Conservation (phyloP, 2,888 invertebrate genomes). For the Mesorhabditis sp. region DNA sequence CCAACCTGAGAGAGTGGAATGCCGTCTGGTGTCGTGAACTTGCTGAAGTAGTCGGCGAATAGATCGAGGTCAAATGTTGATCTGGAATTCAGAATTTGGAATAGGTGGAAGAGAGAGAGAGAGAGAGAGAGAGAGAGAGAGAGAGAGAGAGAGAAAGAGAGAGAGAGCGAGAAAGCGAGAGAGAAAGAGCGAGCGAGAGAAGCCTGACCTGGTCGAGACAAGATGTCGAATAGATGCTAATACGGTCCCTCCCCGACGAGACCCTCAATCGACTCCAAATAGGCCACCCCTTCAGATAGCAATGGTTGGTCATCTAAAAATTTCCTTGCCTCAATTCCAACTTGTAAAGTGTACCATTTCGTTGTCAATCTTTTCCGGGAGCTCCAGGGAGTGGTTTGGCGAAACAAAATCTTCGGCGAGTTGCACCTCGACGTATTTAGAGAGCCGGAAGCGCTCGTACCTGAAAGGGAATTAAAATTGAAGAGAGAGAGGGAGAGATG, state of each 20-base stretch:
- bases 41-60: background rate
- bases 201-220: background rate
- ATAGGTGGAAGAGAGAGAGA: background rate
- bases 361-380: conserved; percentile 31
- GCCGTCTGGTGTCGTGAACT: background rate
- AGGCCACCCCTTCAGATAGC: conserved; percentile 49
- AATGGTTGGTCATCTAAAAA: conserved; percentile 45
- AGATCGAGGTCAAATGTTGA: background rate
- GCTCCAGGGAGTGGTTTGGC: conserved; percentile 34
- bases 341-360: conserved; percentile 21
- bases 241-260: conserved; percentile 43
- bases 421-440: conserved; percentile 51
- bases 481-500: background rate
- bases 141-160: background rate
- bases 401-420: conserved; percentile 50
- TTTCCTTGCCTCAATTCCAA: background rate
- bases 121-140: background rate
- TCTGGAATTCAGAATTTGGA: background rate
- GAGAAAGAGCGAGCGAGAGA: background rate
- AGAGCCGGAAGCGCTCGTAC: conserved; percentile 32
- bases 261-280: conserved; percentile 44
- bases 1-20: background rate
- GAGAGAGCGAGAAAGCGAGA: background rate
- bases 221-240: conserved; percentile 27
- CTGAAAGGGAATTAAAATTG: background rate